phyloP scores from a whole-genome alignment of 2,797 vertebrate species.

The Buceros bicornis region DNA sequence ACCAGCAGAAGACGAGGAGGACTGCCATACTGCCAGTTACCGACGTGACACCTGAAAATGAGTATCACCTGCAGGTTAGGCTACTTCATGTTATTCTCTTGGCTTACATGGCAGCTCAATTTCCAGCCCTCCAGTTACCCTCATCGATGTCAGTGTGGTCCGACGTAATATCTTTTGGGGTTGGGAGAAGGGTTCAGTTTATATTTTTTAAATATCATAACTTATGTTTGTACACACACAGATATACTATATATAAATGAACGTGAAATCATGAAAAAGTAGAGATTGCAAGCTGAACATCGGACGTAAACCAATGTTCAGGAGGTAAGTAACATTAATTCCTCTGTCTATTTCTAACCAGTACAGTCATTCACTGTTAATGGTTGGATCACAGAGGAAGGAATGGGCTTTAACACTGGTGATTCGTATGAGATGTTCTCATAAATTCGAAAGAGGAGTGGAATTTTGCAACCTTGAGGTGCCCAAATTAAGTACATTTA shows the following conservation, averaged over 20 bases:
- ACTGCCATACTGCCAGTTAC: background rate
- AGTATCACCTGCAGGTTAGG: background rate
- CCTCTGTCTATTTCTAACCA: background rate
- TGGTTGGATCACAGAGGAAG: background rate
- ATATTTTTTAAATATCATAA: background rate
- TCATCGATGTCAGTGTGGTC: background rate
- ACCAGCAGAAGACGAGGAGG: background rate
- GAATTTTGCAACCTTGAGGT: slow-evolving; percentile 18
- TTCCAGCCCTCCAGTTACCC: background rate
- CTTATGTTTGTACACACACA: accelerated
- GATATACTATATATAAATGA: background rate
- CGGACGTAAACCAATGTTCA: background rate
- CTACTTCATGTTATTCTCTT: background rate
- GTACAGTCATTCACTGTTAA: background rate
- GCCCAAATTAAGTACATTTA: background rate
- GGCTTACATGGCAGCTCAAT: accelerated
- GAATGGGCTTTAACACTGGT: background rate
- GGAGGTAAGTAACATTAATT: background rate
- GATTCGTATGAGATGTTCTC: background rate
- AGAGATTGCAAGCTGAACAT: background rate
- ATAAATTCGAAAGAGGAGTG: slow-evolving; percentile 15
- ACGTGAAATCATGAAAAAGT: background rate
- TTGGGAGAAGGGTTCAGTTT: background rate
- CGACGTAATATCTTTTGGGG: accelerated
- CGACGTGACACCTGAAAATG: background rate